Evolutionary conservation across 1,140 invertebrate species (phyloP), one percentile per base, ranked within the genome.

Genomic region (Manduca sexta): DNA sequence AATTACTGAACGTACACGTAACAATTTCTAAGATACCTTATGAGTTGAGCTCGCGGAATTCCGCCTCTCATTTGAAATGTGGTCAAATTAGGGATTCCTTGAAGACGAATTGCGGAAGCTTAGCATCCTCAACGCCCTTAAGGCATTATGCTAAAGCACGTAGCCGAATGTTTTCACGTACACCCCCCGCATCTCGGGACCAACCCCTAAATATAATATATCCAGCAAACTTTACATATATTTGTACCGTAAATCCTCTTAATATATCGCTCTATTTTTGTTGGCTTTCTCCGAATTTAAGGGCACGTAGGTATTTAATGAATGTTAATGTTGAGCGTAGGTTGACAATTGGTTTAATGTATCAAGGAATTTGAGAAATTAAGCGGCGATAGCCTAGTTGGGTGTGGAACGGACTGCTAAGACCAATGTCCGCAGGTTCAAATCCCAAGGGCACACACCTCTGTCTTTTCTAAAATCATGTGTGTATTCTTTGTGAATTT

Each of bases 201-300:
- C 71, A 60, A 76, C 78, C 79, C 79, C 76, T 52, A 73, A 76
- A 83, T 80, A 85, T 85, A 85, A 85, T 85, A 82, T 82, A 82
- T 85, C 68, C 75, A 57, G 69, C 72, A 81, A 85, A 85, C 82
- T 85, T 85, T 81, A 85, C 82, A 85, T 85, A 85, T 85, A 85
- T 85, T 85, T 85, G 82, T 83, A 74, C 77, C 76, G 78, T 85
- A 85, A 85, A 85, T 85, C 82, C 79, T 79, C 46, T 65, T 83
- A 83, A 85, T 82, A 73, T 80, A 85, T 83, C 52, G 78, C 82
- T 82, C 70, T 83, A 83, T 83, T 82, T 82, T 85, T 85, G 79
- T 81, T 71, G 67, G 74, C 69, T 66, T 64, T 69, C 67, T 73
- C 57, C 69, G 75, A 73, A 78, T 79, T 82, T 84, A 74, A 75